These are phyloP conservation scores for Electrona antarctica DNA, from an alignment of 2,113 vertebrate genomes.

Conservation along the genomic window DNA sequence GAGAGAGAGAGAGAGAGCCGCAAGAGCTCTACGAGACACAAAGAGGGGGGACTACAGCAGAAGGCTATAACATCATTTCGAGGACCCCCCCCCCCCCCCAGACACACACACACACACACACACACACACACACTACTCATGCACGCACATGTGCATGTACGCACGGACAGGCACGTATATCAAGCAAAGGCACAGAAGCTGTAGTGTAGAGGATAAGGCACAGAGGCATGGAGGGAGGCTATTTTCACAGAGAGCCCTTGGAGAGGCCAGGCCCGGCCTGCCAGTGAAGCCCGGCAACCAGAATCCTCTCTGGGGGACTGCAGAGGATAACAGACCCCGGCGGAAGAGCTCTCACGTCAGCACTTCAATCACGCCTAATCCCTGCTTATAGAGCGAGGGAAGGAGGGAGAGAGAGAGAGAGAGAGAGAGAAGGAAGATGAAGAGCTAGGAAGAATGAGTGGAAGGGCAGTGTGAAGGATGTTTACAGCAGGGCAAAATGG, in stretches of 20 bases:
- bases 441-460: slow-evolving; percentile 7
- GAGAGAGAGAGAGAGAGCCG: too few relatives aligned
- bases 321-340: slow-evolving; percentile 70
- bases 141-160: too few relatives aligned
- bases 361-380: slow-evolving; percentile 81
- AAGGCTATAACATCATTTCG: slow-evolving; percentile 32
- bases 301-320: slow-evolving; percentile 73
- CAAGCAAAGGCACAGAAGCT: slow-evolving; percentile 62
- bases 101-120: too few relatives aligned
- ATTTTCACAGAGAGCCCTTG: slow-evolving; percentile 71
- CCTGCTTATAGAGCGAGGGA: slow-evolving; percentile 71
- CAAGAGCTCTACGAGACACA: neutral
- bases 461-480: neutral
- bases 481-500: neutral
- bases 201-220: slow-evolving; percentile 67
- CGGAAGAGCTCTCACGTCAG: slow-evolving; percentile 75
- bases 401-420: slow-evolving; percentile 5
- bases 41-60: neutral
- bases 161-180: slow-evolving; percentile 29
- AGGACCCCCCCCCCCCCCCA: neutral
- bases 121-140: too few relatives aligned
- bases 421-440: slow-evolving; percentile 38
- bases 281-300: slow-evolving; percentile 68
- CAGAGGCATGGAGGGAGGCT: slow-evolving; percentile 63
- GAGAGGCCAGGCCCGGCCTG: slow-evolving; percentile 63